Percentiles rank a stretch among this genome's conserved stretches.
Conservation (phyloP, 1,140 invertebrate species). For the Drosophila parvula region DNA sequence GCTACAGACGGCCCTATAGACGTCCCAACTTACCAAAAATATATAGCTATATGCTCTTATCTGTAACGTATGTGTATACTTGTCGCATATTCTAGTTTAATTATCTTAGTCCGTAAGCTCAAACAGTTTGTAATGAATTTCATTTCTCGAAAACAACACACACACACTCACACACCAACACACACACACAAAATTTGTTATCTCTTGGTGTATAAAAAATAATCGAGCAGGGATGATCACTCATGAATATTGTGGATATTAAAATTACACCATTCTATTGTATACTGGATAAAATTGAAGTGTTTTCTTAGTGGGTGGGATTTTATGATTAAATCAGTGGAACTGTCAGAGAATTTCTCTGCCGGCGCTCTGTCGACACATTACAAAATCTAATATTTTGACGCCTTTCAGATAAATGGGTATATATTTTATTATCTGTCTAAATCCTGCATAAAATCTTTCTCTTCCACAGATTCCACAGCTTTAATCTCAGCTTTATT, state of each 20-base stretch:
- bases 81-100: conserved; percentile 63
- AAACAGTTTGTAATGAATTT: conserved; percentile 54
- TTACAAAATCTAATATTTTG: too few relatives aligned
- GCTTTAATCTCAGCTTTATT: too few relatives aligned
- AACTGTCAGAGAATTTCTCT: too few relatives aligned
- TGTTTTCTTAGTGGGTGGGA: neutral
- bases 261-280: conserved; percentile 50
- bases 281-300: conserved; percentile 10
- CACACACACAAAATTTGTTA: conserved; percentile 38
- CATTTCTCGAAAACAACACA: conserved; percentile 49
- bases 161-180: neutral
- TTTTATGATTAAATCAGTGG: too few relatives aligned
- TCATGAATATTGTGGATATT: conserved; percentile 76
- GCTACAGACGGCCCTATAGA: conserved; percentile 48
- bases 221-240: conserved; percentile 53
- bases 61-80: conserved; percentile 60
- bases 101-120: conserved; percentile 57
- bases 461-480: too few relatives aligned
- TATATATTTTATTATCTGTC: too few relatives aligned
- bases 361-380: too few relatives aligned
- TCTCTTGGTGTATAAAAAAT: conserved; percentile 68
- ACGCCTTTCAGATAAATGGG: too few relatives aligned
- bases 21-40: conserved; percentile 76
- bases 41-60: conserved; percentile 48
- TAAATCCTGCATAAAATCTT: too few relatives aligned